Evolutionary conservation across 2,888 invertebrate genomes (phyloP), one percentile per base, ranked within the genome.

Genomic region (Agrochola lota): DNA sequence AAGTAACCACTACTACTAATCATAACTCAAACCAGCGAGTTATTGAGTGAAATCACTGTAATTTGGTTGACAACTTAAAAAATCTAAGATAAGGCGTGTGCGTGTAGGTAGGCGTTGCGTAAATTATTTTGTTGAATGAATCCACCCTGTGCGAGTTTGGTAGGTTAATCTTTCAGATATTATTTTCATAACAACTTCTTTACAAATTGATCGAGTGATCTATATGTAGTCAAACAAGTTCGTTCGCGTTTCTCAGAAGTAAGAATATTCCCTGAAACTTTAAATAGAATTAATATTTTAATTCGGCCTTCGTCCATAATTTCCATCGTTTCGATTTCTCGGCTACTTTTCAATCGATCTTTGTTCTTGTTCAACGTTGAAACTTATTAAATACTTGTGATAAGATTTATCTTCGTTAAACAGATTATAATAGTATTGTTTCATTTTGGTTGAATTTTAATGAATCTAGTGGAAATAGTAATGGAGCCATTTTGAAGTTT

Each of bases 201-300:
- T 35, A 55, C 15, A 59, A 67, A 57, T 26, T 26, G 35, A 63
- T 59, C 5, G 15, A 7, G 15, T 64, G 23, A 71, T 60, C n/a
- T 78, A 49, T 67, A 71, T 30, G 4, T 62, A 49, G 55, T 57
- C 12, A 35, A 68, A 64, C 46, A 78, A 72, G 57, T 78, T 26
- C 4, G 5, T 15, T 35, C 15, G 11, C 26, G 43, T 63, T 63
- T 26, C 35, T 15, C 35, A 52, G 2, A 78, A 63, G 17, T 59
- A 46, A 43, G 9, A 40, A 40, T 49, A 63, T 74, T 71, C 59
- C 30, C 52, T 3, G 40, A 52, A 75, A 73, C 59, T 63, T 83
- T 77, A 80, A 70, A 79, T 83, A 83, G 64, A 74, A 76, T 77
- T 73, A 84, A 57, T 62, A 77, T 77, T 74, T 74, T 80, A 79